phyloP scores from a whole-genome alignment of 2,797 vertebrate genomes.

The Euthynnus affinis region DNA sequence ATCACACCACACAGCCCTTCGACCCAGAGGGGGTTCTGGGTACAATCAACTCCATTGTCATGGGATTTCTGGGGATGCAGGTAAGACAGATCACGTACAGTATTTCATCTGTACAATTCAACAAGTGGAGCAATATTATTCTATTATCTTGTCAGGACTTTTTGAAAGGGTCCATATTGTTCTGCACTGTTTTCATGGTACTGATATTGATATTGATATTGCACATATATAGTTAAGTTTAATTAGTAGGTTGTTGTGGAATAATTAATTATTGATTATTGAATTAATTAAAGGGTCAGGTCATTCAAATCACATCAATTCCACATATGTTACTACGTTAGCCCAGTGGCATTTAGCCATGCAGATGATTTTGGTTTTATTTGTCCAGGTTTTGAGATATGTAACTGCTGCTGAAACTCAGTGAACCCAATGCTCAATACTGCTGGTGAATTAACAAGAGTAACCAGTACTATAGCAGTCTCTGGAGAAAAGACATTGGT shows the following conservation, averaged over 20 bases:
- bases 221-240: background rate
- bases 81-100: conserved; percentile 69
- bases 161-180: background rate
- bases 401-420: no score
- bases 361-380: no score
- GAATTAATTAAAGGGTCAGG: background rate
- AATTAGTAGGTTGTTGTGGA: background rate
- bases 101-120: conserved; percentile 23
- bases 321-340: no score
- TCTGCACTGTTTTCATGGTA: background rate
- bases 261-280: background rate
- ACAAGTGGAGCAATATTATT: conserved; percentile 1
- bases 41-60: conserved; percentile 84
- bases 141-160: background rate
- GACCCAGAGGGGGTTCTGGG: conserved; percentile 88
- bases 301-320: background rate
- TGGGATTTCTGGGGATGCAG: conserved; percentile 91
- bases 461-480: background rate
- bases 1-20: conserved; percentile 85
- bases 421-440: no score
- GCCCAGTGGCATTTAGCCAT: no score
- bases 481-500: background rate
- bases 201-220: background rate
- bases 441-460: no score
- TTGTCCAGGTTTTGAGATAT: no score